Percentiles rank a stretch among this genome's conserved stretches.
phyloP scores from a whole-genome alignment of 1,140 invertebrate genomes.

The Drosophila sechellia region DNA sequence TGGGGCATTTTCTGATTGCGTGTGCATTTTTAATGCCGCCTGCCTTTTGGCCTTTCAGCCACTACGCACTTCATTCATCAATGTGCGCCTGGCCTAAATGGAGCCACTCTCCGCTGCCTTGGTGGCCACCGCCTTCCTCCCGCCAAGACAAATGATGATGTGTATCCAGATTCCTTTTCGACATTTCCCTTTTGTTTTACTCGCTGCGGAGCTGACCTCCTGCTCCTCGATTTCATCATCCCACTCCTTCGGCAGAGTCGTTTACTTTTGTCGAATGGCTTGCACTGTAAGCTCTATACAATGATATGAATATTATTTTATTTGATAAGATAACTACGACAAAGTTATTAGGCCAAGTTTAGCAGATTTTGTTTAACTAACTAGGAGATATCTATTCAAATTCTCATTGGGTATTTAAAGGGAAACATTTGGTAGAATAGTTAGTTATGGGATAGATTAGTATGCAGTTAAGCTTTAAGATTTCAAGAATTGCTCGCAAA shows the following conservation, averaged over 20 bases:
- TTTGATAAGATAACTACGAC: too few species aligned
- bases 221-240: not conserved
- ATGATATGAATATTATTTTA: too few species aligned
- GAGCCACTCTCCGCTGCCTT: constrained; percentile 5
- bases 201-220: constrained; percentile 35
- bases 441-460: too few species aligned
- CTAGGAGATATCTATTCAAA: too few species aligned
- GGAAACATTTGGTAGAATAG: too few species aligned
- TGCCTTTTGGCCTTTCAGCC: constrained; percentile 66
- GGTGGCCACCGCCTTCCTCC: not conserved
- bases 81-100: constrained; percentile 57
- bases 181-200: constrained; percentile 32
- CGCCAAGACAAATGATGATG: constrained; percentile 78
- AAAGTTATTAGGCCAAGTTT: too few species aligned
- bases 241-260: not conserved
- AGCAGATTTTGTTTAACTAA: too few species aligned
- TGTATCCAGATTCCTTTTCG: constrained; percentile 41
- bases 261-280: too few species aligned
- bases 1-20: constrained; percentile 78
- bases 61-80: constrained; percentile 80
- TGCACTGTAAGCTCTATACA: not conserved
- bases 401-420: too few species aligned
- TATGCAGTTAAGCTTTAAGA: not conserved
- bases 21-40: constrained; percentile 77
- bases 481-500: too few species aligned